Evolutionary conservation across 2,888 invertebrate species (phyloP), one percentile per base, ranked within the genome.

Genomic region (Ctena decussata): DNA sequence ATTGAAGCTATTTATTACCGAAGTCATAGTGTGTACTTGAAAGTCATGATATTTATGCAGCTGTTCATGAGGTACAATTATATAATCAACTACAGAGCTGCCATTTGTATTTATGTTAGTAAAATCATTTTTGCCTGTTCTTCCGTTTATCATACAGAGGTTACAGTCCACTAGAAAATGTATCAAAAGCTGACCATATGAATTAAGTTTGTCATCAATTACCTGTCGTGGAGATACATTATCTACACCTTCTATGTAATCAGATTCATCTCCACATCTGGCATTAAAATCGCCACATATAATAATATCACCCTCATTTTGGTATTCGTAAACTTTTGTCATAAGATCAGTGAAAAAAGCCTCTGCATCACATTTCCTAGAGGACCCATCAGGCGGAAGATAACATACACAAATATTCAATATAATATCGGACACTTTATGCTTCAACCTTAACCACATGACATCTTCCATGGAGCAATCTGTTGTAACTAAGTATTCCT

Each of bases 31-130:
- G 30, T 60, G 60, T 11, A 70, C 70, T n/a, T 70, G 3, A 37
- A 70, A 70, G 8, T 70, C 39, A 24, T 70, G 5, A 37, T 70
- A 70, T 21, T 39, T 15, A 3, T 41, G 11, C n/a, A 35, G 21
- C 8, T 70, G 70, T 37, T 70, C 70, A 70, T 70, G 39, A 24
- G 70, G 70, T 21, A 70, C 70, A 24, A 70, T 70, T 3, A 70
- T 70, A 24, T 70, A 70, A 37, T 70, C 70, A 1, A 70, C 70
- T 37, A 70, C 70, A 21, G 70, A 70, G 39, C 39, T 37, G 1
- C 70, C 70, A n/a, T 24, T 70, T 15, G 5, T n/a, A 37, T 37
- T 39, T 18, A 70, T 41, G 6, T 70, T 37, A n/a, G 37, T 70
- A 21, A 70, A 70, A 70, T 70, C 39, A n/a, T 70, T 70, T 37